Evolutionary conservation across 2,888 invertebrate species (phyloP).

Genomic region (Axea sp.): DNA sequence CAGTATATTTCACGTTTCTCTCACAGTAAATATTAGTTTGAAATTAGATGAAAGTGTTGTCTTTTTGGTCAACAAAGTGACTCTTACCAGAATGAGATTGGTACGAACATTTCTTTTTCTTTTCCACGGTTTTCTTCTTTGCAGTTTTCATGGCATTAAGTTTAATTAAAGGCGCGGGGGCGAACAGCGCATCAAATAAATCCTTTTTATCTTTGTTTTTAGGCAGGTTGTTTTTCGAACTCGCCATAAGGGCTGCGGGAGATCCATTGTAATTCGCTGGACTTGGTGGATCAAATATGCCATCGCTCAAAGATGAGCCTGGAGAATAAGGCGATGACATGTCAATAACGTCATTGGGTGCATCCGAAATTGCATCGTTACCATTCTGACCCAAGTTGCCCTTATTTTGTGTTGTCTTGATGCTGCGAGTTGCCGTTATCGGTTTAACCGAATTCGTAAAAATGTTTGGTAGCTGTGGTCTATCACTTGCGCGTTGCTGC

Average conservation of each 20-base stretch:
- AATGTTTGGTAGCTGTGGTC: conserved; percentile 73
- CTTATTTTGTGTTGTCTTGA: conserved; percentile 69
- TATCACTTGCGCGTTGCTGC: conserved; percentile 67
- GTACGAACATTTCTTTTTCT: conserved; percentile 80
- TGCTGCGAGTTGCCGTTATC: conserved; percentile 60
- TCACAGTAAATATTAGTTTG: background rate
- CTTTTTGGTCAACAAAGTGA: conserved; percentile 38
- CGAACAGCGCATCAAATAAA: conserved; percentile 85
- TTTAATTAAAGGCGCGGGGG: conserved; percentile 80
- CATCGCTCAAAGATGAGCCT: conserved; percentile 92
- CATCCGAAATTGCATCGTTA: conserved; percentile 73
- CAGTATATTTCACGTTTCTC: too few species aligned
- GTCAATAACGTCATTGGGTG: conserved; percentile 83
- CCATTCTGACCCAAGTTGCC: conserved; percentile 77
- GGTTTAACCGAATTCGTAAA: conserved; percentile 74
- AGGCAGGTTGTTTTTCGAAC: conserved; percentile 67
- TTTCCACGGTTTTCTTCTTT: conserved; percentile 78
- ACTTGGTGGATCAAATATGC: conserved; percentile 90
- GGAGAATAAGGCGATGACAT: conserved; percentile 93
- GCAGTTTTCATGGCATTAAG: conserved; percentile 69
- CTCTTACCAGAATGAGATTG: conserved; percentile 34
- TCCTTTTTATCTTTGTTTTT: conserved; percentile 79
- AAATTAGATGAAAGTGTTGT: conserved; percentile 4
- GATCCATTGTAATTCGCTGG: conserved; percentile 73
- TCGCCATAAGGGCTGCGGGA: conserved; percentile 31